Conservation (phyloP, 2,888 invertebrate genomes). For the Sialis lutaria region DNA sequence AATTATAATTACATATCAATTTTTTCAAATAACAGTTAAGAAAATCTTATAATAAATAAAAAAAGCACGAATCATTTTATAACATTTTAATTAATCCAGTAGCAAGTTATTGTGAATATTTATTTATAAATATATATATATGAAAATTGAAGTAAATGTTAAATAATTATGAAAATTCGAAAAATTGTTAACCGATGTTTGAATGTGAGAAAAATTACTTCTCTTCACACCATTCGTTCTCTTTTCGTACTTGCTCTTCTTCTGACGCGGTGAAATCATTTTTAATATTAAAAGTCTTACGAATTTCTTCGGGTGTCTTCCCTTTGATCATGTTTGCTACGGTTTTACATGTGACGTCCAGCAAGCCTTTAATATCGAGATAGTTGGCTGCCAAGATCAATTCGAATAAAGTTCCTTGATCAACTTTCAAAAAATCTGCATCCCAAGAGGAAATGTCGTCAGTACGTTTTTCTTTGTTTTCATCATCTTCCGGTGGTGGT, state of each 20-base stretch:
- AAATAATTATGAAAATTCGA: no score
- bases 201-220: slow-evolving; percentile 31
- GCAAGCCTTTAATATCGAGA: slow-evolving; percentile 82
- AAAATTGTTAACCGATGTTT: no score
- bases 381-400: slow-evolving; percentile 94
- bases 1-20: no score
- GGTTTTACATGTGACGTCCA: slow-evolving; percentile 97
- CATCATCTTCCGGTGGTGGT: slow-evolving; percentile 90
- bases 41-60: no score
- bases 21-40: no score
- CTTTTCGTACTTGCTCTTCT: slow-evolving; percentile 94
- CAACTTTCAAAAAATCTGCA: slow-evolving; percentile 96
- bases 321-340: slow-evolving; percentile 98
- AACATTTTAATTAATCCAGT: no score
- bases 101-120: no score
- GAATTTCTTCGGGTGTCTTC: slow-evolving; percentile 92
- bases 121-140: no score
- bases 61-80: no score
- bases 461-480: slow-evolving; percentile 94
- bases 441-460: slow-evolving; percentile 99
- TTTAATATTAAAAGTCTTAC: slow-evolving; percentile 93
- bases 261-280: slow-evolving; percentile 92
- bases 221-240: slow-evolving; percentile 90
- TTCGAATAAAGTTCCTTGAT: slow-evolving; percentile 92
- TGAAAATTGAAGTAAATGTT: no score